These are phyloP conservation scores for Engraulis encrasicolus DNA, from an alignment of 2,113 vertebrate genomes.

Conservation along the genomic window DNA sequence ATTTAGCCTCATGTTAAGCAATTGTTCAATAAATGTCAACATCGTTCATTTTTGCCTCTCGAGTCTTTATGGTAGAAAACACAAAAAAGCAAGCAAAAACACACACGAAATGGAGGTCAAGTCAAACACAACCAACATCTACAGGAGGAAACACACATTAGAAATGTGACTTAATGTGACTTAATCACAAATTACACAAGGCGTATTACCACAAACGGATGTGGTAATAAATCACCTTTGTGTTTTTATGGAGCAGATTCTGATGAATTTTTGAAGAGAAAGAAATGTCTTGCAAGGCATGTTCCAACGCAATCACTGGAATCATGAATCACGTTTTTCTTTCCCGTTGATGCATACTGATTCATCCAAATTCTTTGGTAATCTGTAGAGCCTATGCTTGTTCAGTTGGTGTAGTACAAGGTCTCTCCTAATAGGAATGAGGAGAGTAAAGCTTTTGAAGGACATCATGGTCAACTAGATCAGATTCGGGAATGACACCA, in stretches of 20 bases:
- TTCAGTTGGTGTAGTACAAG: too few species aligned
- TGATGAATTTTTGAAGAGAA: not conserved
- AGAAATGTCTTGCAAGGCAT: too few species aligned
- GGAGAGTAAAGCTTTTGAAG: not conserved
- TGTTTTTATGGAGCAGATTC: not conserved
- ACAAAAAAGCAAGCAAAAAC: too few species aligned
- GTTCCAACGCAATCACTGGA: not conserved
- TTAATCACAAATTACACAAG: too few species aligned
- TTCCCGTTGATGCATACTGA: not conserved
- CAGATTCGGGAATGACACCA: not conserved
- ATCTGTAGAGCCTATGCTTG: not conserved
- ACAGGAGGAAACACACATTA: not conserved
- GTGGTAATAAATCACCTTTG: not conserved
- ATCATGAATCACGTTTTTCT: not conserved
- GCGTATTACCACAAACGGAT: too few species aligned
- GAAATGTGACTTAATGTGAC: not conserved
- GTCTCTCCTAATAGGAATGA: not conserved
- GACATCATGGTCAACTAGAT: not conserved
- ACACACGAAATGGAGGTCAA: too few species aligned
- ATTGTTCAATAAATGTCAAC: too few species aligned
- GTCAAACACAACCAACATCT: too few species aligned
- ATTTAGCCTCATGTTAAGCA: too few species aligned
- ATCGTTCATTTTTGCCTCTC: too few species aligned
- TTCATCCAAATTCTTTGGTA: too few species aligned
- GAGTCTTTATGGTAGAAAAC: too few species aligned